Percentiles rank a stretch among this genome's conserved stretches.
These are phyloP conservation scores for Phania funesta DNA, from an alignment of 2,888 invertebrate genomes.

Conservation along the genomic window DNA sequence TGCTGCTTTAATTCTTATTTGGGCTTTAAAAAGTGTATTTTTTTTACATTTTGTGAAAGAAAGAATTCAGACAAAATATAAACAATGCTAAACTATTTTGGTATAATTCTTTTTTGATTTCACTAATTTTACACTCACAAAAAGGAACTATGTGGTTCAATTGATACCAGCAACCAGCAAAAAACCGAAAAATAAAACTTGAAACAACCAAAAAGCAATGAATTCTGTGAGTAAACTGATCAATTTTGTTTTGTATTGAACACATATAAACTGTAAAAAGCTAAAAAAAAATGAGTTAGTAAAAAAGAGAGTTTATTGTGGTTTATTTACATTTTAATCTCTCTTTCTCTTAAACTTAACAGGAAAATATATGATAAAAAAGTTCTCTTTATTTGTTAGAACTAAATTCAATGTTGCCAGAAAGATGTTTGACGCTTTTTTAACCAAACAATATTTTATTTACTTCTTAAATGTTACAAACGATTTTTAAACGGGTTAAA, in stretches of 20 bases:
- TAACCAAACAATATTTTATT: no score
- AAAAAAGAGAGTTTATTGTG: conserved; percentile 3
- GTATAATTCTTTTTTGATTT: conserved; percentile 33
- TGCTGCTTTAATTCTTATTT: conserved; percentile 31
- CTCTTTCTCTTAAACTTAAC: conserved; percentile 13
- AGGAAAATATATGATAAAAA: no score
- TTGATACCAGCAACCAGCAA: neutral
- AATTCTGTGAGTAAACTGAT: conserved; percentile 70
- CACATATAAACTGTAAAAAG: conserved; percentile 30
- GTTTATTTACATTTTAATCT: neutral
- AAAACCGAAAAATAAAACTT: neutral
- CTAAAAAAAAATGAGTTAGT: neutral
- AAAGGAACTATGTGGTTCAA: conserved; percentile 18
- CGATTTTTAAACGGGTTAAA: no score
- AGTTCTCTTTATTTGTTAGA: no score
- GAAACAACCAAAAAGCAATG: conserved; percentile 67
- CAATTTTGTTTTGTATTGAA: conserved; percentile 47
- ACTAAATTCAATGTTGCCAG: no score
- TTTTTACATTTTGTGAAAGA: conserved; percentile 3
- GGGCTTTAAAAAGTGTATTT: neutral
- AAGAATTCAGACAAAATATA: conserved; percentile 43
- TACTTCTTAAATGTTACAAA: no score
- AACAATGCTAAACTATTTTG: conserved; percentile 9
- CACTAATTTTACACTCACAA: conserved; percentile 22
- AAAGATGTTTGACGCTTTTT: no score